A percentile compares a stretch with the other conserved stretches of the same genome.
Evolutionary conservation across 2,888 invertebrate species (phyloP).

Genomic region (Tachina fera): DNA sequence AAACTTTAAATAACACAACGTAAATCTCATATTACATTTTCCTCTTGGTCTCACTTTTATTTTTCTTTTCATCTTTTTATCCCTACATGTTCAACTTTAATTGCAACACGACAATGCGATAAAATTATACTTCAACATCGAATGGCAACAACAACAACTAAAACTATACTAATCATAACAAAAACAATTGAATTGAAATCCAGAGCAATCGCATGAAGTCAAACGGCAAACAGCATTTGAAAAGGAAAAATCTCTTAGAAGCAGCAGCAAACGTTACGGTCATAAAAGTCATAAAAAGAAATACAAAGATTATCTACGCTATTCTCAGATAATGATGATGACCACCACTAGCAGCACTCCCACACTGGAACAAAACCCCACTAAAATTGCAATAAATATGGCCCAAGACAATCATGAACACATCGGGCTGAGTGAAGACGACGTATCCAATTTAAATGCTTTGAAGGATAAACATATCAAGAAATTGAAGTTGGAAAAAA

Average conservation of each 20-base stretch:
- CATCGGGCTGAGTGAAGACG: slow-evolving; percentile 1
- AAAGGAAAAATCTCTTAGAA: slow-evolving; percentile 78
- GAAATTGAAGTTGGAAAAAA: slow-evolving; percentile 69
- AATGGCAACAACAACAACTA: slow-evolving; percentile 13
- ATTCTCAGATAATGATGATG: slow-evolving; percentile 71
- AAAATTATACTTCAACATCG: slow-evolving; percentile 48
- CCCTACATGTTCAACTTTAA: slow-evolving; percentile 59
- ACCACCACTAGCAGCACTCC: slow-evolving; percentile 42
- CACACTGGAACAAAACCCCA: slow-evolving; percentile 7
- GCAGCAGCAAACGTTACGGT: slow-evolving; percentile 78
- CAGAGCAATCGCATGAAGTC: slow-evolving; percentile 40
- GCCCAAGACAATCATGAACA: slow-evolving; percentile 37
- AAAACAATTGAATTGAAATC: slow-evolving; percentile 20
- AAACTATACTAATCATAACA: background rate
- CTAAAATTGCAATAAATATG: slow-evolving; percentile 55
- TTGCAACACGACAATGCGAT: slow-evolving; percentile 54
- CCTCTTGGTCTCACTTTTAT: slow-evolving; percentile 11
- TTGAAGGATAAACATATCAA: slow-evolving; percentile 51
- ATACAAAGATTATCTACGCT: slow-evolving; percentile 79
- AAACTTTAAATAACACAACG: slow-evolving; percentile 39
- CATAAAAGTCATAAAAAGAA: slow-evolving; percentile 81
- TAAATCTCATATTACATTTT: slow-evolving; percentile 38
- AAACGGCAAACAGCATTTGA: slow-evolving; percentile 75
- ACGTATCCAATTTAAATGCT: slow-evolving; percentile 22
- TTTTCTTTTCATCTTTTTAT: slow-evolving; percentile 9